Conservation (phyloP, 2,797 vertebrate genomes). For the Sebastes flavidus region DNA sequence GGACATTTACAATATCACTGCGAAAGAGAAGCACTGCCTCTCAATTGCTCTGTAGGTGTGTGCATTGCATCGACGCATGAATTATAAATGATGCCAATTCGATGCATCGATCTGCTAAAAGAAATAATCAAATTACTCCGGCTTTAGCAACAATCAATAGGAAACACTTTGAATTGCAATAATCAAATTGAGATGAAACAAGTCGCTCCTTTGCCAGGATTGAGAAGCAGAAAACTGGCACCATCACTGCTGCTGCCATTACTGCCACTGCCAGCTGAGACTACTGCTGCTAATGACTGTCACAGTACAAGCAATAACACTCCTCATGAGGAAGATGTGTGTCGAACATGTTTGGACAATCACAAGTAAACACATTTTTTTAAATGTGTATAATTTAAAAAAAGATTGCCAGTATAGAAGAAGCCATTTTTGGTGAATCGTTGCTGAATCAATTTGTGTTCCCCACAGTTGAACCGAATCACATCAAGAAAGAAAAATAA, state of each 20-base stretch:
- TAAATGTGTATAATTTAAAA: background rate
- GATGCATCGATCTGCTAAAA: slow-evolving; percentile 29
- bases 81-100: slow-evolving; percentile 38
- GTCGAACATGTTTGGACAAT: background rate
- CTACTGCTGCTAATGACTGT: slow-evolving; percentile 5
- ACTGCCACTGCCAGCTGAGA: background rate
- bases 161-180: slow-evolving; percentile 32
- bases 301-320: background rate
- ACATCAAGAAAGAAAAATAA: background rate
- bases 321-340: background rate
- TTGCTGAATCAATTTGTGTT: background rate
- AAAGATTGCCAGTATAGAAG: background rate
- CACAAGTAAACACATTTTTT: background rate
- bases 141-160: slow-evolving; percentile 5
- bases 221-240: slow-evolving; percentile 34
- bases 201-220: slow-evolving; percentile 13
- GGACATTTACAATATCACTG: slow-evolving; percentile 22
- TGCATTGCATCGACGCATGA: slow-evolving; percentile 5
- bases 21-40: background rate
- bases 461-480: background rate
- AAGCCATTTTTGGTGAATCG: background rate
- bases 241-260: slow-evolving; percentile 1
- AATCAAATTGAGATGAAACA: slow-evolving; percentile 39
- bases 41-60: background rate
- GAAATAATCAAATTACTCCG: slow-evolving; percentile 24